These are phyloP conservation scores for Megaustenia siamemsis DNA, from an alignment of 2,888 invertebrate species.

Conservation along the genomic window DNA sequence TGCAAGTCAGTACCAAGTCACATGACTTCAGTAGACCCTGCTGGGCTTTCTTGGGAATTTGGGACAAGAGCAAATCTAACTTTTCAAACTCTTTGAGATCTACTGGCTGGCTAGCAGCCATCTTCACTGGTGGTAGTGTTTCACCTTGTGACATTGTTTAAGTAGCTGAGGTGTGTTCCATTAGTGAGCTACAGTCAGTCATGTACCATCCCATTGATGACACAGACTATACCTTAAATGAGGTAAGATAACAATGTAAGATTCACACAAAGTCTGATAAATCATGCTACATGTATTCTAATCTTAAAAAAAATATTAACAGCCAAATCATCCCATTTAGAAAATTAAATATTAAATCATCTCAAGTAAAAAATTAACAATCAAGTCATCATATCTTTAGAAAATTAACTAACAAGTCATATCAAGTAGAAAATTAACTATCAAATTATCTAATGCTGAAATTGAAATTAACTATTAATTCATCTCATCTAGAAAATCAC, in stretches of 20 bases:
- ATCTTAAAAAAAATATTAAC: too few species aligned
- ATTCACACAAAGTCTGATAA: background rate
- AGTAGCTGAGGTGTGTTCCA: background rate
- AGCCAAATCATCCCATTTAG: too few species aligned
- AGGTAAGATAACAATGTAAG: background rate
- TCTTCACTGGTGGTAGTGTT: background rate
- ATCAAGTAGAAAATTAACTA: too few species aligned
- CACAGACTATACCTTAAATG: background rate
- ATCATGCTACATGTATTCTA: too few species aligned
- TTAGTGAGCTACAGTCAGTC: background rate
- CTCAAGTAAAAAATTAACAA: too few species aligned
- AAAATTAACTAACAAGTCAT: too few species aligned
- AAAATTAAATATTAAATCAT: too few species aligned
- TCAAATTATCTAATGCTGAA: too few species aligned
- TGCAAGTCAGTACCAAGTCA: constrained; percentile 84
- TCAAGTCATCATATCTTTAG: too few species aligned
- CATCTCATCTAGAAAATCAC: too few species aligned
- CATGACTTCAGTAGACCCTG: constrained; percentile 69
- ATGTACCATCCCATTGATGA: background rate
- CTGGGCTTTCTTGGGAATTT: constrained; percentile 74
- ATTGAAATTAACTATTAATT: too few species aligned
- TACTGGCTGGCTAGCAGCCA: background rate
- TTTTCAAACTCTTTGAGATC: constrained; percentile 63
- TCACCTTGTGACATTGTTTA: background rate
- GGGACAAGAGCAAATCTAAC: constrained; percentile 67